Evolutionary conservation across 2,888 invertebrate species (phyloP).

Genomic region (Drosophila mettleri): DNA sequence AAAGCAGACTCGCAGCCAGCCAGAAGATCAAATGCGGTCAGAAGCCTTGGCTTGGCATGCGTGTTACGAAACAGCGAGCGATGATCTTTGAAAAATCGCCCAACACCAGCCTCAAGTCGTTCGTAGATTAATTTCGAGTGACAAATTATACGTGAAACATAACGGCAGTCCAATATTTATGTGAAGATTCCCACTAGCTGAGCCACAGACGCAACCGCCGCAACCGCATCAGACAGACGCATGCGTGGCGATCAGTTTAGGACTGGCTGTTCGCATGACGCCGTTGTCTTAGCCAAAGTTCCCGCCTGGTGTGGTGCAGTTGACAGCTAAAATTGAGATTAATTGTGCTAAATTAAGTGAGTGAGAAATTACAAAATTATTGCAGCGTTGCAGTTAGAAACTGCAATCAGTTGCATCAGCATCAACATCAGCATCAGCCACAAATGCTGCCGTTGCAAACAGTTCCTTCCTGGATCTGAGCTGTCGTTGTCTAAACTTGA

Average conservation of each 20-base stretch:
- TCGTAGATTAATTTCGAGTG: constrained; percentile 74
- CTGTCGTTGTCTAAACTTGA: constrained; percentile 33
- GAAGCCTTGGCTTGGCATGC: constrained; percentile 41
- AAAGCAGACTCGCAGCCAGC: background rate
- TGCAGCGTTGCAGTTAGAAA: constrained; percentile 72
- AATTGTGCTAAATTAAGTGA: constrained; percentile 81
- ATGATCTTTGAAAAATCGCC: constrained; percentile 54
- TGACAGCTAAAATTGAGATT: constrained; percentile 81
- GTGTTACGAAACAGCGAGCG: constrained; percentile 37
- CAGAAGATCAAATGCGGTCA: constrained; percentile 51
- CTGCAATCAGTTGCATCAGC: constrained; percentile 75
- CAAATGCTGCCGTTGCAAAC: constrained; percentile 9
- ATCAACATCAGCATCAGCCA: constrained; percentile 34
- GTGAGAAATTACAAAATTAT: constrained; percentile 82
- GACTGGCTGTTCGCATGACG: constrained; percentile 21
- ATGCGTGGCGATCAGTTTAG: constrained; percentile 54
- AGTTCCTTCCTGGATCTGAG: constrained; percentile 49
- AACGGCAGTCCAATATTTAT: constrained; percentile 75
- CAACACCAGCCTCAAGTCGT: constrained; percentile 42
- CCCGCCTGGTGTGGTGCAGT: constrained; percentile 44
- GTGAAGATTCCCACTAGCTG: constrained; percentile 63
- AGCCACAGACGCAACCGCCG: constrained; percentile 12
- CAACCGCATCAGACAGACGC: constrained; percentile 42
- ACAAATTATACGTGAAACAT: constrained; percentile 74
- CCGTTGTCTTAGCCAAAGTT: constrained; percentile 28